Percentiles rank a stretch among this genome's conserved stretches.
Conservation (phyloP, 2,888 invertebrate species). For the Cheilosia pagana region DNA sequence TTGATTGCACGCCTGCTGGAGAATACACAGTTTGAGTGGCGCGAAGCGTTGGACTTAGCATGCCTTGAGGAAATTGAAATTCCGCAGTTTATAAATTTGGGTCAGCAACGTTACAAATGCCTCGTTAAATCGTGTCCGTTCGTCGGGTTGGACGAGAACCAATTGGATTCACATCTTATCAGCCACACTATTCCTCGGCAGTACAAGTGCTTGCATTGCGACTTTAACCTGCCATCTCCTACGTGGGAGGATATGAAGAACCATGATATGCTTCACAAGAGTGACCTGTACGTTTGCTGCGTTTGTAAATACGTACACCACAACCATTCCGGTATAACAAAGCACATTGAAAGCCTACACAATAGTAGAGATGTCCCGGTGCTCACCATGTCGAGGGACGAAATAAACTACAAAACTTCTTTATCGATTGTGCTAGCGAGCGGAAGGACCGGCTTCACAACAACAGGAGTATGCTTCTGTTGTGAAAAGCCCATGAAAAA, state of each 20-base stretch:
- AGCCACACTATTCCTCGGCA: constrained; percentile 25
- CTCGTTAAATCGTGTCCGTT: constrained; percentile 38
- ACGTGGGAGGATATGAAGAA: constrained; percentile 45
- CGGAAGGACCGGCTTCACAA: constrained; percentile 26
- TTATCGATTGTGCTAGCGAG: constrained; percentile 36
- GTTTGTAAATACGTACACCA: constrained; percentile 60
- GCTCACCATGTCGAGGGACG: constrained; percentile 33
- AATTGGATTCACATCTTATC: constrained; percentile 38
- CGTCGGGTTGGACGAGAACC: constrained; percentile 17
- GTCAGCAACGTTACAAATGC: constrained; percentile 32
- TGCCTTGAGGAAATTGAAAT: constrained; percentile 50
- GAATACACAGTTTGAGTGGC: constrained; percentile 36
- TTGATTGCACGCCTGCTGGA: constrained; percentile 10
- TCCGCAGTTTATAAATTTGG: constrained; percentile 12
- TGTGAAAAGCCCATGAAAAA: constrained; percentile 14
- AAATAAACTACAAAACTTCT: constrained; percentile 3
- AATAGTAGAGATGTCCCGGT: constrained; percentile 63
- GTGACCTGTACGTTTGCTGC: constrained; percentile 31
- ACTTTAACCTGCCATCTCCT: background rate
- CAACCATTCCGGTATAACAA: background rate
- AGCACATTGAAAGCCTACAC: constrained; percentile 51
- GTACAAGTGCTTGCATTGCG: constrained; percentile 45
- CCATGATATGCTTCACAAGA: constrained; percentile 50
- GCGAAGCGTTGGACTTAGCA: background rate
- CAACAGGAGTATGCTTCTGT: constrained; percentile 46